Percentiles rank a stretch among this genome's conserved stretches.
phyloP scores from a whole-genome alignment of 1,140 invertebrate species.

The Myzus persicae region DNA sequence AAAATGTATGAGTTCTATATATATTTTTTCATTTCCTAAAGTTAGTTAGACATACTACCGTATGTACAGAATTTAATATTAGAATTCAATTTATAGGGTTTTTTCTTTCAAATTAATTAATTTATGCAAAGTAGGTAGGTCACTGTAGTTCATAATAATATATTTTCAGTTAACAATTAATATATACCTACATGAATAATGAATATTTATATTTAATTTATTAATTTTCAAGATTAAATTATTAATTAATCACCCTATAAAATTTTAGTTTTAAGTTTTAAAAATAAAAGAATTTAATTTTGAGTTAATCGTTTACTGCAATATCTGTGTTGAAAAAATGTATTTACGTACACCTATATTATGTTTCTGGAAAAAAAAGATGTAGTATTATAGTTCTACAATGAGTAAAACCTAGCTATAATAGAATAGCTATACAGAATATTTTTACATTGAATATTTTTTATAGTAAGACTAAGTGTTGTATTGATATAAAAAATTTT shows the following conservation, averaged over 20 bases:
- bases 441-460: neutral
- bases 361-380: neutral
- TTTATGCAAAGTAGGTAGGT: neutral
- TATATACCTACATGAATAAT: no score
- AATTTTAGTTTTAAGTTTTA: no score
- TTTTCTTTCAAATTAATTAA: neutral
- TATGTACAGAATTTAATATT: neutral
- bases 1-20: no score
- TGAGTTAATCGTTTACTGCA: no score
- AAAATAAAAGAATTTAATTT: no score
- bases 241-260: no score
- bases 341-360: neutral
- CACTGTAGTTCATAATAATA: neutral
- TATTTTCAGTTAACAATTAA: neutral
- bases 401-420: no score
- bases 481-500: no score
- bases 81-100: neutral
- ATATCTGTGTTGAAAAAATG: neutral
- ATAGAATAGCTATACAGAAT: no score
- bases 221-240: neutral
- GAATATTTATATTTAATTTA: neutral
- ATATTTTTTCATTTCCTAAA: neutral
- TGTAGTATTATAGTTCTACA: no score
- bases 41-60: neutral
- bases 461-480: neutral